Percentiles rank a stretch among this genome's conserved stretches.
Evolutionary conservation across 2,797 vertebrate genomes (phyloP).

Genomic region (Holocentrus rufus): DNA sequence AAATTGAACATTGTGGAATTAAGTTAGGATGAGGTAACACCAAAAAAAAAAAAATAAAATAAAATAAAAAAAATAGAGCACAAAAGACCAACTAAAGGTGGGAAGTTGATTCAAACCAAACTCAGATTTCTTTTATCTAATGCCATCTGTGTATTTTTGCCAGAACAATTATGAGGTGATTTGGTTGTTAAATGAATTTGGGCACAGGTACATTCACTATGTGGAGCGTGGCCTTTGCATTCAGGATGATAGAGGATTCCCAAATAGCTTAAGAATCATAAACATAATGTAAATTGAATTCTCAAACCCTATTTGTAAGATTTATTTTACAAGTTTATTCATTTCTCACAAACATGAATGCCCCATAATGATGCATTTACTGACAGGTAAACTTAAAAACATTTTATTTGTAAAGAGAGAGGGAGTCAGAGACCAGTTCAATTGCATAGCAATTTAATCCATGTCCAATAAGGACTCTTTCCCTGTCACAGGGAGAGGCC

Average conservation of each 20-base stretch:
- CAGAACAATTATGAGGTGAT: conserved; percentile 49
- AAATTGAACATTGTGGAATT: conserved; percentile 62
- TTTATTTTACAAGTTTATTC: conserved; percentile 77
- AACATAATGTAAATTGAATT: conserved; percentile 65
- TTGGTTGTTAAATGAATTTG: conserved; percentile 28
- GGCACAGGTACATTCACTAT: conserved; percentile 64
- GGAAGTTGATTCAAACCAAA: conserved; percentile 46
- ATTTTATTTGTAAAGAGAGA: conserved; percentile 81
- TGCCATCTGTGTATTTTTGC: conserved; percentile 45
- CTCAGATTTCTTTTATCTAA: conserved; percentile 33
- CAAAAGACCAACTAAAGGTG: conserved; percentile 28
- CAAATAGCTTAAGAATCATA: conserved; percentile 45
- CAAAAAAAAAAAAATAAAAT: too few species aligned
- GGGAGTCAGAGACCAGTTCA: conserved; percentile 86
- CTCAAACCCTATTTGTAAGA: conserved; percentile 70
- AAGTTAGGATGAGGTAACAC: conserved; percentile 50
- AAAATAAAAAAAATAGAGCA: conserved; percentile 39
- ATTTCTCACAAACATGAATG: conserved; percentile 79
- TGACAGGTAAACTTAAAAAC: conserved; percentile 81
- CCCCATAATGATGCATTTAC: conserved; percentile 76
- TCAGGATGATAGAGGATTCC: conserved; percentile 32
- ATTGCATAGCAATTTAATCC: conserved; percentile 90
- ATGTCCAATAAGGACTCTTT: conserved; percentile 84
- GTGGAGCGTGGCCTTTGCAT: conserved; percentile 39
- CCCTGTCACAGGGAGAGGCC: conserved; percentile 82